phyloP scores from a whole-genome alignment of 2,113 vertebrate genomes.

The Eudyptes chrysolophus region DNA sequence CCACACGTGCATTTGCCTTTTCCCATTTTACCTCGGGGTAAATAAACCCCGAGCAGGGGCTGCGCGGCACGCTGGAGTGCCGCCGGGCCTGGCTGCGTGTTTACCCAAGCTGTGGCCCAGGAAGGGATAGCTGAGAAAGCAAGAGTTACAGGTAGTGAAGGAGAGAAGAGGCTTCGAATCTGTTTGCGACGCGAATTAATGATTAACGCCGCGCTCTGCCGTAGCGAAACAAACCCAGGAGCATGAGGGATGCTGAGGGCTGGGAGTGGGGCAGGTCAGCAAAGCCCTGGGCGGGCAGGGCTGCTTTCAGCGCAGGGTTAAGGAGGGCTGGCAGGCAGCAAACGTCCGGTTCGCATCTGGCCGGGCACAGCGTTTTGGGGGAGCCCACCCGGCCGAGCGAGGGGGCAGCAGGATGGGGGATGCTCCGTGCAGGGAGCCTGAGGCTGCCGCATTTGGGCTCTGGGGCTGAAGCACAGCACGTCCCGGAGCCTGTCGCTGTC shows the following conservation, averaged over 20 bases:
- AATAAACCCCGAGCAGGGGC: neutral
- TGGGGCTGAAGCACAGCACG: neutral
- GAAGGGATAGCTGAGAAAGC: neutral
- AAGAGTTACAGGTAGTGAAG: neutral
- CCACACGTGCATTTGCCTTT: neutral
- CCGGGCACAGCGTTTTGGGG: neutral
- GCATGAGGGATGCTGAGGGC: neutral
- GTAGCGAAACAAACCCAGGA: neutral
- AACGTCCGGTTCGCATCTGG: fast-evolving
- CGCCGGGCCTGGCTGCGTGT: neutral
- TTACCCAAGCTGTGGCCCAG: neutral
- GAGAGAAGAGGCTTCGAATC: neutral
- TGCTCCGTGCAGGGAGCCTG: neutral
- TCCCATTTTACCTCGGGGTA: neutral
- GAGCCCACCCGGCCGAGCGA: neutral
- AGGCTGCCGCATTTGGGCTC: neutral
- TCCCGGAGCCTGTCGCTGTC: neutral
- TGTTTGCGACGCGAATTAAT: neutral
- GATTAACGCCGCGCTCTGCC: neutral
- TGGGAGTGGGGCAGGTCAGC: neutral
- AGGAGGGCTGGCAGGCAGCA: neutral
- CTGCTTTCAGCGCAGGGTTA: neutral
- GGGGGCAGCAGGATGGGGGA: neutral
- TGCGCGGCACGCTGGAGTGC: fast-evolving
- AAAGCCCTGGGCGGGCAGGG: neutral